Conservation (phyloP, 2,797 vertebrate species). For the Caiman crocodilus region DNA sequence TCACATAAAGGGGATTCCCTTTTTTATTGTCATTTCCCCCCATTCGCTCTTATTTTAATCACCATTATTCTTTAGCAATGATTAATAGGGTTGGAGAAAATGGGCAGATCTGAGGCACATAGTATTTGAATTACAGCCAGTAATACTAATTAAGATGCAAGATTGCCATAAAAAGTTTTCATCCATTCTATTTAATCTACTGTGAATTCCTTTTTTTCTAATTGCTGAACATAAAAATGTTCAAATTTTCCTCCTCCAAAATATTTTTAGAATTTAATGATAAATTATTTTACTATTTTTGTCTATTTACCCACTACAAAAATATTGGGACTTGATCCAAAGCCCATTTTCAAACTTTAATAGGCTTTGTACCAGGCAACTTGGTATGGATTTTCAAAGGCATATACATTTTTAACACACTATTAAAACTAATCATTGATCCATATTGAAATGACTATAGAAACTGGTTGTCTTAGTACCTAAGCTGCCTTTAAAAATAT, state of each 20-base stretch:
- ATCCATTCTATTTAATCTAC: background rate
- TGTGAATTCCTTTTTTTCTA: background rate
- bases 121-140: accelerated
- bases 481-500: background rate
- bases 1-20: background rate
- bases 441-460: background rate
- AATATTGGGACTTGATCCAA: background rate
- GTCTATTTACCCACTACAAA: background rate
- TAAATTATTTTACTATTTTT: background rate
- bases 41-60: background rate
- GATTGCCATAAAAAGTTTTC: background rate
- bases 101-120: accelerated
- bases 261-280: background rate
- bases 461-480: background rate
- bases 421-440: background rate
- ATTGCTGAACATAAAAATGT: background rate
- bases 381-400: background rate
- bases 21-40: background rate
- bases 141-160: accelerated
- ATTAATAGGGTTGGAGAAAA: background rate
- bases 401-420: background rate
- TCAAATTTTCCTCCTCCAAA: background rate
- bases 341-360: background rate
- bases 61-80: background rate
- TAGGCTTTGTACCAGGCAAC: background rate